Conservation (phyloP, 2,113 vertebrate genomes). For the Aegotheles bennettii region DNA sequence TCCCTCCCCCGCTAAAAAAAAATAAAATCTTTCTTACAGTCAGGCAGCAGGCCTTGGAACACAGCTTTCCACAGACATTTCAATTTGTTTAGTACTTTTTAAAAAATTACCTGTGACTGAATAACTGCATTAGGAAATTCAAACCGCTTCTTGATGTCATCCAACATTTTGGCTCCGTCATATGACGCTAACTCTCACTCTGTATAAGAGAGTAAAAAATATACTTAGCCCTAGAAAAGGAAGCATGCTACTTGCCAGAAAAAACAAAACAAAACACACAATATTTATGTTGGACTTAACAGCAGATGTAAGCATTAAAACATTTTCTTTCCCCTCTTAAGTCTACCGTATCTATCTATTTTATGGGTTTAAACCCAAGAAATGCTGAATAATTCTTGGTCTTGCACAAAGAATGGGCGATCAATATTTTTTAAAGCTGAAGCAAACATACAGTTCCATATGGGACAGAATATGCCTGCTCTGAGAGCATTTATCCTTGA, state of each 20-base stretch:
- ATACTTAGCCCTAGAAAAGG: not conserved
- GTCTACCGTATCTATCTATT: not conserved
- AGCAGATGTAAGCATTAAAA: not conserved
- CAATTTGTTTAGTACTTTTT: not conserved
- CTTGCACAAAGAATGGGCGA: not conserved
- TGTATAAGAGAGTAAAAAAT: conserved; percentile 47
- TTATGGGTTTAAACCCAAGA: not conserved
- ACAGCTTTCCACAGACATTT: not conserved
- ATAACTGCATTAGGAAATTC: conserved; percentile 88
- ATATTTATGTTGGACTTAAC: not conserved
- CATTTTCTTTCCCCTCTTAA: not conserved
- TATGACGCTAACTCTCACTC: not conserved
- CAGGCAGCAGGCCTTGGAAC: not conserved
- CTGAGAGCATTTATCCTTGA: not conserved
- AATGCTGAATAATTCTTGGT: not conserved
- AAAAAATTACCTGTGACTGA: conserved; percentile 86
- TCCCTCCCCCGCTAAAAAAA: not conserved
- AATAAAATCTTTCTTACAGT: not conserved
- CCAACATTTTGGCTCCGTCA: conserved; percentile 72
- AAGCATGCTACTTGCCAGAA: not conserved
- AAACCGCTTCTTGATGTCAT: conserved; percentile 84
- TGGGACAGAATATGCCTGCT: not conserved
- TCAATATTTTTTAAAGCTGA: not conserved
- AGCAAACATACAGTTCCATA: not conserved
- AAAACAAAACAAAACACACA: not conserved